Percentiles rank a stretch among this genome's conserved stretches.
phyloP scores from a whole-genome alignment of 2,797 vertebrate species.

The Chromis chromis region DNA sequence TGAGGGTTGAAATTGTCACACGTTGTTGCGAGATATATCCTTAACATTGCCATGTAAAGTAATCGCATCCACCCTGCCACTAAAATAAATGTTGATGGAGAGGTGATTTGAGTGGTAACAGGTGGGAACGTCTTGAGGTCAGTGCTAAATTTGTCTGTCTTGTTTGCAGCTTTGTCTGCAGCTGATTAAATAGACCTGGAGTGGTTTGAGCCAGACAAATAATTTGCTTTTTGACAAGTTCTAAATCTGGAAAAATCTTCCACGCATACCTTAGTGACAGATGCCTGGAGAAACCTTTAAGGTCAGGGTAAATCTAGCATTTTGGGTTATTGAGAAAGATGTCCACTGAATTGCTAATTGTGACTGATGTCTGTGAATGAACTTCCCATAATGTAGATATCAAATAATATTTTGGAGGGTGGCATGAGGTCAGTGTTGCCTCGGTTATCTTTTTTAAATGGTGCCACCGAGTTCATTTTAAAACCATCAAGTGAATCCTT shows the following conservation, averaged over 20 bases:
- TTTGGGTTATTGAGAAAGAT: constrained; percentile 1
- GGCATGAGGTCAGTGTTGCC: background rate
- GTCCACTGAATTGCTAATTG: background rate
- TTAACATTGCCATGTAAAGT: constrained; percentile 5
- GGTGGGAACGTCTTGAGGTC: background rate
- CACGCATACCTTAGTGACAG: too few species aligned
- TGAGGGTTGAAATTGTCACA: background rate
- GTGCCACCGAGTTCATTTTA: constrained; percentile 4
- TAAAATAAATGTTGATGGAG: background rate
- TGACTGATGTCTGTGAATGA: background rate
- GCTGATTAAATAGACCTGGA: background rate
- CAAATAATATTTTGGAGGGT: background rate
- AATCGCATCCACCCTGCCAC: constrained; percentile 1
- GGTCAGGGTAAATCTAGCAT: constrained; percentile 8
- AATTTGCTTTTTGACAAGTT: constrained; percentile 12
- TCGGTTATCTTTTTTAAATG: constrained; percentile 15
- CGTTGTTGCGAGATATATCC: background rate
- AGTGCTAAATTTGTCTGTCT: too few species aligned
- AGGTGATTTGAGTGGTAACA: background rate
- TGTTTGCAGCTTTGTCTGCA: constrained; percentile 19
- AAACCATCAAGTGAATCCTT: background rate
- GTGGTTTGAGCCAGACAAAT: constrained; percentile 22
- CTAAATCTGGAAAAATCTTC: constrained; percentile 4
- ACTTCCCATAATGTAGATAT: background rate
- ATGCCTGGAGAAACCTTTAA: constrained; percentile 1